phyloP scores from a whole-genome alignment of 1,140 invertebrate genomes.

The Melanaphis sacchari region DNA sequence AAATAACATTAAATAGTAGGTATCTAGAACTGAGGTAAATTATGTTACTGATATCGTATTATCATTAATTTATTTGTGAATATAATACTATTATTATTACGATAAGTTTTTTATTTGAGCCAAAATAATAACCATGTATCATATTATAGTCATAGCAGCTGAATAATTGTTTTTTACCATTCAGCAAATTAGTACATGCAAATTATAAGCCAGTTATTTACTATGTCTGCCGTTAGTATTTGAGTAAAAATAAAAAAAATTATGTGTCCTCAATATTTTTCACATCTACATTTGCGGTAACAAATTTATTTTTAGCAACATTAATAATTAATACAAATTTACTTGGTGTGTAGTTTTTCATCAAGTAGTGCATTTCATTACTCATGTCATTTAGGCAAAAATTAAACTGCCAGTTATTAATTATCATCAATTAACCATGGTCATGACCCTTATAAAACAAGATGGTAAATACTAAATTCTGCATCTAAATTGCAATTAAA shows the following conservation, averaged over 20 bases:
- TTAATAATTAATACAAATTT: conserved; percentile 46
- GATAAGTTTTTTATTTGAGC: background rate
- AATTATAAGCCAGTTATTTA: background rate
- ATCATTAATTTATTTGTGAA: background rate
- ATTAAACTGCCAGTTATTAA: conserved; percentile 42
- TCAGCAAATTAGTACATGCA: background rate
- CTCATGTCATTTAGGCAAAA: conserved; percentile 29
- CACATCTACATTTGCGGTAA: background rate
- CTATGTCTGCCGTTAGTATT: background rate
- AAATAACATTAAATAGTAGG: background rate
- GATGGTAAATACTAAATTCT: conserved; percentile 18
- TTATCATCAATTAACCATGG: conserved; percentile 45
- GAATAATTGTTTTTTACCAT: background rate
- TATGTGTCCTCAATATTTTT: conserved; percentile 13
- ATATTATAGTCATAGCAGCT: background rate
- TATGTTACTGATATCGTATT: background rate
- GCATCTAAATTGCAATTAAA: conserved; percentile 39
- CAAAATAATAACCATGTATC: background rate
- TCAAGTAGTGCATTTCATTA: conserved; percentile 12
- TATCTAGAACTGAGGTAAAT: background rate
- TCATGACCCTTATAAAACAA: conserved; percentile 43
- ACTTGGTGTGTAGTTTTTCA: conserved; percentile 36
- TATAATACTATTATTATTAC: background rate
- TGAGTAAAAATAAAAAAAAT: conserved; percentile 12
- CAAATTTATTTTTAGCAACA: conserved; percentile 39